phyloP scores from a whole-genome alignment of 2,888 invertebrate species.

The Steinernema scapterisci region DNA sequence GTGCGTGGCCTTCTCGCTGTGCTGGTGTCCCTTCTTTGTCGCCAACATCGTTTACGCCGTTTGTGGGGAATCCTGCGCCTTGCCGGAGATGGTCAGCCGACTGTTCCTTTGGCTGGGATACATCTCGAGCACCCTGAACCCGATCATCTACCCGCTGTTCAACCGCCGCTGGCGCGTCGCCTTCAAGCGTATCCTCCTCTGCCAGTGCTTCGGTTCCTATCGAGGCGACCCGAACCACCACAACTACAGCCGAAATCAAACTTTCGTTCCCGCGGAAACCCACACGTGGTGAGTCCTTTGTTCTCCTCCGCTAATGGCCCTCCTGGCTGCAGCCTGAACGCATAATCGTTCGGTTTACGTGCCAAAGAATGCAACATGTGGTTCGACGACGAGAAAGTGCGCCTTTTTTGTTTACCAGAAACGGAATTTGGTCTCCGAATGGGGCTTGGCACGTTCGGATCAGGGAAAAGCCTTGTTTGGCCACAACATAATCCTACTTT shows the following conservation, averaged over 20 bases:
- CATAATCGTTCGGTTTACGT: not conserved
- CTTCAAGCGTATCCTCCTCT: conserved; percentile 60
- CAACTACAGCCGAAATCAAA: conserved; percentile 53
- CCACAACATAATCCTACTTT: too few species aligned
- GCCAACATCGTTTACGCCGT: conserved; percentile 83
- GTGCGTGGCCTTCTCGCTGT: conserved; percentile 88
- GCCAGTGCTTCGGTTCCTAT: conserved; percentile 53
- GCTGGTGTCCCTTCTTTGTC: conserved; percentile 95
- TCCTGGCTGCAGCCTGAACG: not conserved
- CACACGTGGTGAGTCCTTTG: conserved; percentile 53
- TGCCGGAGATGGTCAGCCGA: conserved; percentile 71
- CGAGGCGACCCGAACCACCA: conserved; percentile 41
- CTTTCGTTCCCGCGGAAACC: conserved; percentile 56
- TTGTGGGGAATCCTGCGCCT: conserved; percentile 70
- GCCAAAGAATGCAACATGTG: not conserved
- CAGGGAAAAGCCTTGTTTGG: too few species aligned
- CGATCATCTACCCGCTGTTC: conserved; percentile 92
- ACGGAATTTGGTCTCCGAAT: too few species aligned
- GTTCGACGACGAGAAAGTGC: too few species aligned
- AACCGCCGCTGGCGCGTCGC: conserved; percentile 82
- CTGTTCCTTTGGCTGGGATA: conserved; percentile 90
- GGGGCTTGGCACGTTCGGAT: too few species aligned
- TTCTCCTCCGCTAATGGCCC: not conserved
- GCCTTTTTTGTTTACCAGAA: too few species aligned
- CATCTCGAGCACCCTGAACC: conserved; percentile 91